Percentiles rank a stretch among this genome's conserved stretches.
phyloP scores from a whole-genome alignment of 1,140 invertebrate genomes.

The Diuraphis noxia region DNA sequence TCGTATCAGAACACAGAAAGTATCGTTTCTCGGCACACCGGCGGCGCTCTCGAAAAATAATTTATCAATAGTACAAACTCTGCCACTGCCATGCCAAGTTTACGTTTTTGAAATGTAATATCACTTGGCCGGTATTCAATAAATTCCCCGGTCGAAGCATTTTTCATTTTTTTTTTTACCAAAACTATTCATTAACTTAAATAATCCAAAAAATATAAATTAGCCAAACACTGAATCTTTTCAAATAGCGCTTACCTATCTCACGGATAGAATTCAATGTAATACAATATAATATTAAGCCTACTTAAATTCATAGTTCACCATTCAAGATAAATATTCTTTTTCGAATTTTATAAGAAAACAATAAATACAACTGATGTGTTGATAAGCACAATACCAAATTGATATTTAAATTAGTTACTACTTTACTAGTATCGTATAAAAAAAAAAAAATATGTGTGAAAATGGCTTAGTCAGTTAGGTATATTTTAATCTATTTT shows the following conservation, averaged over 20 bases:
- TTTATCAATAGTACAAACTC: background rate
- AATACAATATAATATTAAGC: background rate
- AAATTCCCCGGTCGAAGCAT: background rate
- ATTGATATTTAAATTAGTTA: too few species aligned
- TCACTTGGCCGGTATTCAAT: background rate
- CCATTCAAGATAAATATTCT: background rate
- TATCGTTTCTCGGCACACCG: background rate
- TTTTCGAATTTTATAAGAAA: background rate
- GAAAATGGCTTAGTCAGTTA: background rate
- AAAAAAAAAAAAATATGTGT: background rate
- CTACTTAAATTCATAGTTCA: background rate
- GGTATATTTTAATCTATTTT: too few species aligned
- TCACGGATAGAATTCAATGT: background rate
- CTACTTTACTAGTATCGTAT: too few species aligned
- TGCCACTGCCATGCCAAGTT: background rate
- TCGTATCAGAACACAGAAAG: background rate
- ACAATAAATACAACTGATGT: background rate
- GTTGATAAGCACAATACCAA: too few species aligned
- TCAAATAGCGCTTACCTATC: background rate
- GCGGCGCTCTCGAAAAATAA: background rate
- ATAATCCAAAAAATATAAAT: conserved; percentile 9
- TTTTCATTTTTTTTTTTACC: background rate
- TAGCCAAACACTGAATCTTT: background rate
- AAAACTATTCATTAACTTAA: background rate
- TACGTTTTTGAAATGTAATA: background rate